Evolutionary conservation across 2,888 invertebrate genomes (phyloP), one percentile per base, ranked within the genome.

Genomic region (Parnassius apollo): DNA sequence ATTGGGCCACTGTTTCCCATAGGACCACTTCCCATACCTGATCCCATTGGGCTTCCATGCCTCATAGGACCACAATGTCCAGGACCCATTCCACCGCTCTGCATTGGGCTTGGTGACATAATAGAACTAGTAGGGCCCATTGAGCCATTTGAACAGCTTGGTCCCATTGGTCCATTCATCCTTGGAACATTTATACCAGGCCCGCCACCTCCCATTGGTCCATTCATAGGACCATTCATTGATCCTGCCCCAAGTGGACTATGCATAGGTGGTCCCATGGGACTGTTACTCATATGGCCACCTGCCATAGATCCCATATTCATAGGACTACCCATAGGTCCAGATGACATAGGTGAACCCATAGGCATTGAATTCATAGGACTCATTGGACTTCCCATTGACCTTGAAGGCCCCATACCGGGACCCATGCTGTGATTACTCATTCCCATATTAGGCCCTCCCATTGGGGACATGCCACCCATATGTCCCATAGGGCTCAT

Each of bases 201-300:
- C 0, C 94, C 94, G 60, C 94, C 94, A 70, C 94, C 93, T 62
- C 91, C 91, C 88, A 93, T 93, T 3, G 93, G 92, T 12, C 94
- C 93, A 82, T 93, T 93, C 90, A 93, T 93, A 62, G 93, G 92
- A n/a, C 94, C 93, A 82, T 93, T 93, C 90, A 93, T 93, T 62
- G 93, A 92, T 62, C 88, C 92, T 59, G 83, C 88, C 66, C 93
- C 94, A 65, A 94, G 82, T 54, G 95, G 95, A 86, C 94, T 95
- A 73, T 95, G 95, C 94, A 96, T 94, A 10, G 94, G 95, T 59
- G 95, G 95, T 59, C 94, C 95, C 95, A 95, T 96, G 61, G 94
- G 95, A 75, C 95, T 94, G 73, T 94, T 95, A 76, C 94, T 94
- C 93, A 95, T 94, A 71, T 93, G 93, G 71, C 85, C 93, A 57